Percentiles rank a stretch among this genome's conserved stretches.
Evolutionary conservation across 2,113 vertebrate species (phyloP).

Genomic region (Monopterus albus): DNA sequence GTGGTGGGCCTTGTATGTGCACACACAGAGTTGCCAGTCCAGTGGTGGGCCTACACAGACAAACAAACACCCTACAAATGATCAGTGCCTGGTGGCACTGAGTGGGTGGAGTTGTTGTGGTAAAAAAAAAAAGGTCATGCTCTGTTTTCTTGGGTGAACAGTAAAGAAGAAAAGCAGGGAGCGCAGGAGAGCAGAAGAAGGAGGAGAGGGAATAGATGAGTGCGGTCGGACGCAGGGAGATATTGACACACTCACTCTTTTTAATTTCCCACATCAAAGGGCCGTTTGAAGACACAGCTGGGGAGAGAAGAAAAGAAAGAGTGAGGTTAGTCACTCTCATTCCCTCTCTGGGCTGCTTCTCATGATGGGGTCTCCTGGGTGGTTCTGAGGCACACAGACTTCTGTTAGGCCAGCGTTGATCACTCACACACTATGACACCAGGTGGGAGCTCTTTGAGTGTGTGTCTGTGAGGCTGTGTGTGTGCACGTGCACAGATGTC

Average conservation of each 20-base stretch:
- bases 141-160: conserved; percentile 75
- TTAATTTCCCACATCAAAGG: conserved; percentile 87
- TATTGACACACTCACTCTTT: conserved; percentile 86
- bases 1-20: conserved; percentile 64
- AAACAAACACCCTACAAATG: conserved; percentile 67
- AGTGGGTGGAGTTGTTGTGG: conserved; percentile 70
- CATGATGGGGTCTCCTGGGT: conserved; percentile 84
- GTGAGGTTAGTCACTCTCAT: conserved; percentile 87
- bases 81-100: conserved; percentile 59
- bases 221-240: conserved; percentile 81
- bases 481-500: conserved; percentile 41
- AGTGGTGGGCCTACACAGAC: conserved; percentile 67
- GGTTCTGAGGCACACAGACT: conserved; percentile 67
- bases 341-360: conserved; percentile 67
- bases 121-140: conserved; percentile 62
- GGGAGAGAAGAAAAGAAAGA: conserved; percentile 87
- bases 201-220: conserved; percentile 80
- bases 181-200: conserved; percentile 59
- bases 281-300: conserved; percentile 88
- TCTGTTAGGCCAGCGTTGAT: conserved; percentile 61
- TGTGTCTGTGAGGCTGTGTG: conserved; percentile 38
- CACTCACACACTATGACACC: conserved; percentile 56
- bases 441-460: conserved; percentile 59
- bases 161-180: conserved; percentile 59
- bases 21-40: conserved; percentile 66